Evolutionary conservation across 2,888 invertebrate genomes (phyloP).

Genomic region (Gryllus longicercus): DNA sequence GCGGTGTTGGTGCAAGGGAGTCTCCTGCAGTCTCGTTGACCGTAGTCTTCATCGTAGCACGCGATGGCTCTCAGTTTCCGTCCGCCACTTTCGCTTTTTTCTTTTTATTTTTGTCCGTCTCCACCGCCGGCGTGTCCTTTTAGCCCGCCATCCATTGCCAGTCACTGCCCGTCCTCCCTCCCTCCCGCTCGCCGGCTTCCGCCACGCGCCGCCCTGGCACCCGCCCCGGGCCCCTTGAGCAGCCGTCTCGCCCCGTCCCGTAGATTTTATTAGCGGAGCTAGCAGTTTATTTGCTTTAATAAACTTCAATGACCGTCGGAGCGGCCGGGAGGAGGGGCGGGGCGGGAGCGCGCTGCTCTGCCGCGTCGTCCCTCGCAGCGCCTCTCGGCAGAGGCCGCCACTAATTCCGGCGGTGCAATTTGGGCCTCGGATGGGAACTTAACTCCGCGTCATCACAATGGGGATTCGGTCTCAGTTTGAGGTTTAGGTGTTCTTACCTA

Average conservation of each 20-base stretch:
- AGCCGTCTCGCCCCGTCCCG: background rate
- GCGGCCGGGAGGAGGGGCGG: background rate
- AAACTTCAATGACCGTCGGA: constrained; percentile 17
- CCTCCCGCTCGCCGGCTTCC: too few relatives aligned
- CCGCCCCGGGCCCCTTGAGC: background rate
- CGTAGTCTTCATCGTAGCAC: too few relatives aligned
- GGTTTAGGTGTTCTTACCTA: too few relatives aligned
- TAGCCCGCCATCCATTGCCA: background rate
- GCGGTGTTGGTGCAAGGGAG: too few relatives aligned
- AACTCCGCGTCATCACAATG: too few relatives aligned
- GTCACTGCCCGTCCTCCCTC: background rate
- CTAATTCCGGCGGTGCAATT: too few relatives aligned
- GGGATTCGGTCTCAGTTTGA: too few relatives aligned
- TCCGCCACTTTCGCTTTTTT: background rate
- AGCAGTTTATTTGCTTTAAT: constrained; percentile 17
- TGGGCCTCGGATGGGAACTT: too few relatives aligned
- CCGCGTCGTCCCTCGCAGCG: too few relatives aligned
- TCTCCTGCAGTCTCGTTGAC: too few relatives aligned
- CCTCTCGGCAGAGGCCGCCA: too few relatives aligned
- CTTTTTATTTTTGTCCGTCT: background rate
- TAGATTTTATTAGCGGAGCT: constrained; percentile 17
- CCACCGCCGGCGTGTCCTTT: background rate
- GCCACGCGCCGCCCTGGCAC: too few relatives aligned
- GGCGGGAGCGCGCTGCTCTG: background rate
- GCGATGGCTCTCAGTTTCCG: background rate